Conservation (phyloP, 2,888 invertebrate species). For the Drosophila limbata region DNA sequence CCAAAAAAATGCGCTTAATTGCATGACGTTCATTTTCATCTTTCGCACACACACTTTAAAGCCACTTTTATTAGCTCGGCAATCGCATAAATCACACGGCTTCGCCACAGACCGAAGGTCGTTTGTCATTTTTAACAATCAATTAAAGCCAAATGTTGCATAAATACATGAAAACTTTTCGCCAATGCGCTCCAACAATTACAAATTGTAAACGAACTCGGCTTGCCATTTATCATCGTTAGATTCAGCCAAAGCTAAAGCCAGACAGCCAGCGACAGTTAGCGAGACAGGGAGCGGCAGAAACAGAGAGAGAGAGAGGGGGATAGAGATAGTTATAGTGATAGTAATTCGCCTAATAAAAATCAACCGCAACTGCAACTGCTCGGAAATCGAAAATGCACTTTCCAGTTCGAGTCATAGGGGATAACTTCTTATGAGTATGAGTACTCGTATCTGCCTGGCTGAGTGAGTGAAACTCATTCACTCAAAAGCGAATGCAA, state of each 20-base stretch:
- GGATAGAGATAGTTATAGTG: background rate
- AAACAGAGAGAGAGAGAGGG: background rate
- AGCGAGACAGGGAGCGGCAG: background rate
- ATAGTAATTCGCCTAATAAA: slow-evolving; percentile 45
- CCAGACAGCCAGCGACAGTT: background rate
- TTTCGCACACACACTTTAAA: slow-evolving; percentile 35
- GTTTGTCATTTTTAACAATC: slow-evolving; percentile 79
- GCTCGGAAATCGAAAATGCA: slow-evolving; percentile 37
- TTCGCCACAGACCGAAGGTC: slow-evolving; percentile 43
- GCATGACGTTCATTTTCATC: slow-evolving; percentile 61
- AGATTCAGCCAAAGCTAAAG: slow-evolving; percentile 26
- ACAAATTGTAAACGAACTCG: slow-evolving; percentile 51
- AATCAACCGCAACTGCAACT: slow-evolving; percentile 49
- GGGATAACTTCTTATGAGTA: slow-evolving; percentile 1
- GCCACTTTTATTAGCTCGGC: slow-evolving; percentile 71
- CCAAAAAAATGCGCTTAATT: slow-evolving; percentile 61
- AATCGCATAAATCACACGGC: slow-evolving; percentile 62
- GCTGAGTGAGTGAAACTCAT: slow-evolving; percentile 5
- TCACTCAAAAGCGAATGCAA: background rate
- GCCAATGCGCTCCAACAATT: slow-evolving; percentile 44
- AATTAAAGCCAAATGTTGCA: slow-evolving; percentile 80
- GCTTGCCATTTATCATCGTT: slow-evolving; percentile 65
- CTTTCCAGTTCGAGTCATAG: slow-evolving; percentile 2
- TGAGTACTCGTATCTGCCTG: background rate
- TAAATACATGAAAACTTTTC: slow-evolving; percentile 72